phyloP scores from a whole-genome alignment of 2,113 vertebrate species.

The Tragelaphus strepsiceros region DNA sequence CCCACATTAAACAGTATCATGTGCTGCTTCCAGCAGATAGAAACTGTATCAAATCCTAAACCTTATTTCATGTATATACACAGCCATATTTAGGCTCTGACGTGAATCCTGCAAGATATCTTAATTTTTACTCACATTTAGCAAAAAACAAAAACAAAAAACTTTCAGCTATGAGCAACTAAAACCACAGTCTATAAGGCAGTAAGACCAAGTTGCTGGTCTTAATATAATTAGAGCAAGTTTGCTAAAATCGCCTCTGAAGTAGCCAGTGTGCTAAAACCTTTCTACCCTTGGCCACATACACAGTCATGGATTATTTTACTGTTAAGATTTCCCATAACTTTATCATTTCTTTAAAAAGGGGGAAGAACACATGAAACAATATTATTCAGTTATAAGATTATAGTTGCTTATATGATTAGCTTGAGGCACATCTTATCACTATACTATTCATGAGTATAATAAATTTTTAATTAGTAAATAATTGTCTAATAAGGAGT shows the following conservation, averaged over 20 bases:
- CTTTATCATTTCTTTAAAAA: constrained; percentile 19
- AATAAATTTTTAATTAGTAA: not conserved
- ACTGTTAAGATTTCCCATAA: not conserved
- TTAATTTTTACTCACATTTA: not conserved
- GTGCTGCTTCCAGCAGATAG: not conserved
- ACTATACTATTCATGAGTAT: not conserved
- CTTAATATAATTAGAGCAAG: not conserved
- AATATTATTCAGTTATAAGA: not conserved
- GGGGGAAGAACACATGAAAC: not conserved
- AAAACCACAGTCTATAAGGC: not conserved
- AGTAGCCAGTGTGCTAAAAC: not conserved
- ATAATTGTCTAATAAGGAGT: not conserved
- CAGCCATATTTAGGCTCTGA: not conserved
- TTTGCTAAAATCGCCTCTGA: constrained; percentile 24
- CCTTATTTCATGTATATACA: not conserved
- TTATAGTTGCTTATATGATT: not conserved
- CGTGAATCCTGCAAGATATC: not conserved
- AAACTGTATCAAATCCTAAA: not conserved
- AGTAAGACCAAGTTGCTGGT: not conserved
- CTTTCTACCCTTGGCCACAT: not conserved
- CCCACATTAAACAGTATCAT: not conserved
- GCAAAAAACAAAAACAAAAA: not conserved
- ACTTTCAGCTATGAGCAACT: not conserved
- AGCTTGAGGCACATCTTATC: not conserved
- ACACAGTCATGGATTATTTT: not conserved